A percentile compares a stretch with the other conserved stretches of the same genome.
phyloP scores from a whole-genome alignment of 2,888 invertebrate species.

The Lasioglossum lativentre region DNA sequence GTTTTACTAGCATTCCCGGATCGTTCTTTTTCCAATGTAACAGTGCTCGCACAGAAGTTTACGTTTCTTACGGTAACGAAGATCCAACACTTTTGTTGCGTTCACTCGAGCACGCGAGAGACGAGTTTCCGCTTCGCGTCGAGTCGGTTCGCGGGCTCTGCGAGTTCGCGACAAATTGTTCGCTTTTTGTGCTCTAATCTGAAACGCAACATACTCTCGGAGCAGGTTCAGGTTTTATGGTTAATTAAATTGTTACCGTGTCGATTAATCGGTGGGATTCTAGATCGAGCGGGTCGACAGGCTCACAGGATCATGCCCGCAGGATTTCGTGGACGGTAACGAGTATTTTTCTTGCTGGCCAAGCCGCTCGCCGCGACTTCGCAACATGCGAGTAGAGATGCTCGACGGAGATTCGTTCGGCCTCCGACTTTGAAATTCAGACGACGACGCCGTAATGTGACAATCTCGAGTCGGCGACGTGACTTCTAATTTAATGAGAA shows the following conservation, averaged over 20 bases:
- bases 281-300: background rate
- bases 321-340: slow-evolving; percentile 18
- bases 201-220: too few species aligned
- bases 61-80: background rate
- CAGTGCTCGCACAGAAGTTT: background rate
- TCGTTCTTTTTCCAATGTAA: background rate
- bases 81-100: background rate
- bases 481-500: slow-evolving; percentile 16
- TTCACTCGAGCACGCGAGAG: background rate
- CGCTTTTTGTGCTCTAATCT: background rate
- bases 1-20: background rate
- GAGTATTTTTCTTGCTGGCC: slow-evolving; percentile 15
- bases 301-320: slow-evolving; percentile 3
- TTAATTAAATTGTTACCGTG: background rate
- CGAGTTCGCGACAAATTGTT: background rate
- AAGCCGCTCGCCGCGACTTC: background rate
- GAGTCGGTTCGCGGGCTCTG: too few species aligned
- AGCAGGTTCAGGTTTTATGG: background rate
- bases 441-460: slow-evolving; percentile 12
- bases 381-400: background rate
- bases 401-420: slow-evolving; percentile 11
- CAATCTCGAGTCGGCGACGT: background rate
- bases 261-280: background rate
- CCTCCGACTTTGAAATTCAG: slow-evolving; percentile 17
- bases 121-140: background rate